phyloP scores from a whole-genome alignment of 1,140 invertebrate genomes.

The Macrosteles quadrilineatus region DNA sequence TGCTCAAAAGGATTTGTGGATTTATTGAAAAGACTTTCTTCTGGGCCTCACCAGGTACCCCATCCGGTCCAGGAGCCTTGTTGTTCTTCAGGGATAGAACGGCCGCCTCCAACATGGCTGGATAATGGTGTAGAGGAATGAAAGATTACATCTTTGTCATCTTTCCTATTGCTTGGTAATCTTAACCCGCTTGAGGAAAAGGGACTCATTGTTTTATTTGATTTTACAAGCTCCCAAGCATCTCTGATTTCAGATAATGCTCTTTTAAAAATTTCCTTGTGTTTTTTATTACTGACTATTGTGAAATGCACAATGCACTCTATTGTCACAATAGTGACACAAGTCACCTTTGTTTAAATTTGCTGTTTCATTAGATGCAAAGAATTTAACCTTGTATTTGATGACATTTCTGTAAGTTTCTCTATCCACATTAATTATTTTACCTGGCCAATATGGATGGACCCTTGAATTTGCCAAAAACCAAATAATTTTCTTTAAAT shows the following conservation, averaged over 20 bases:
- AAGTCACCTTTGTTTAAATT: background rate
- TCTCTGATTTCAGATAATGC: background rate
- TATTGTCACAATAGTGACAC: background rate
- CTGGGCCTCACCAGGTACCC: too few species aligned
- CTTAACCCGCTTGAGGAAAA: background rate
- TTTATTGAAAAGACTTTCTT: too few species aligned
- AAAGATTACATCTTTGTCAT: background rate
- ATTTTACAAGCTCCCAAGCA: background rate
- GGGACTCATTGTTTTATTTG: background rate
- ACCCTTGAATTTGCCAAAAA: background rate
- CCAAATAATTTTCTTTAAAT: background rate
- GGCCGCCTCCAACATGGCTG: too few species aligned
- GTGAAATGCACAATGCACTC: background rate
- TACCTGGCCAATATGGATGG: background rate
- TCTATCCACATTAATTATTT: background rate
- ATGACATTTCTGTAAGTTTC: background rate
- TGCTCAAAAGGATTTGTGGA: too few species aligned
- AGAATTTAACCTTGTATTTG: background rate
- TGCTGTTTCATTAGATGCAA: background rate
- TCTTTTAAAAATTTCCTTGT: background rate
- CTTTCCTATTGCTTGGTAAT: background rate
- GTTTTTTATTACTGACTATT: background rate
- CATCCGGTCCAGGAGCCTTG: too few species aligned
- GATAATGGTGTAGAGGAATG: background rate
- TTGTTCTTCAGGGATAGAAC: too few species aligned